Evolutionary conservation across 2,113 vertebrate species (phyloP), one percentile per base, ranked within the genome.

Genomic region (Eurystomus gularis): DNA sequence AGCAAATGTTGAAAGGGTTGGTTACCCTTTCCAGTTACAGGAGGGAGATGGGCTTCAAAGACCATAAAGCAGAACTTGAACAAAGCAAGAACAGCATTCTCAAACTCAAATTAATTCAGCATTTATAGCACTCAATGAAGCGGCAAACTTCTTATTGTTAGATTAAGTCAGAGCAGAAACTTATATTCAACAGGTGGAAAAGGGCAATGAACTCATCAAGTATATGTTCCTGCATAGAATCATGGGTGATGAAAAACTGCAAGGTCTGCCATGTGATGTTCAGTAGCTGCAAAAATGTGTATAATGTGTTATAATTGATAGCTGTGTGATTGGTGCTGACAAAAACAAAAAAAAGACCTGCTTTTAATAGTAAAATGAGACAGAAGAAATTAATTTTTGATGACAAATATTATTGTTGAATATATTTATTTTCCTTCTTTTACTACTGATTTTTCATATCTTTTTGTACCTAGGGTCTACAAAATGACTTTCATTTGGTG

Each of bases 11-110:
- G 90, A 94, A 96, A 96, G 55, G 8, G 9, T 86, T 93, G 80
- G 86, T 84, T 96, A 68, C 60, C 17, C 21, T 84, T 94, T 78
- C 86, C 82, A 37, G 64, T 62, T 92, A 83, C 26, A 78, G 64
- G 28, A 92, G 69, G 9, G 60, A 93, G n/a, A 80, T 71, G 51
- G 65, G 51, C 33, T 93, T 96, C 76, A 94, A 90, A 96, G 57
- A 71, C 13, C 39, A 42, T 57, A 81, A 78, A 94, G 52, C 48
- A 86, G 65, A 90, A 95, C n/a, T 51, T 92, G 64, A 92, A 94
- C 55, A 95, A 90, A 93, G 82, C 68, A 94, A 93, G 64, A 88
- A 64, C 40, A 79, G 79, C 33, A 75, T 90, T 96, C 35, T 70
- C 35, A 68, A 83, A 86, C 72, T 81, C 48, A 88, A 86, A 93